Percentiles rank a stretch among this genome's conserved stretches.
Evolutionary conservation across 2,113 vertebrate genomes (phyloP).

Genomic region (Ibidorhyncha struthersii): DNA sequence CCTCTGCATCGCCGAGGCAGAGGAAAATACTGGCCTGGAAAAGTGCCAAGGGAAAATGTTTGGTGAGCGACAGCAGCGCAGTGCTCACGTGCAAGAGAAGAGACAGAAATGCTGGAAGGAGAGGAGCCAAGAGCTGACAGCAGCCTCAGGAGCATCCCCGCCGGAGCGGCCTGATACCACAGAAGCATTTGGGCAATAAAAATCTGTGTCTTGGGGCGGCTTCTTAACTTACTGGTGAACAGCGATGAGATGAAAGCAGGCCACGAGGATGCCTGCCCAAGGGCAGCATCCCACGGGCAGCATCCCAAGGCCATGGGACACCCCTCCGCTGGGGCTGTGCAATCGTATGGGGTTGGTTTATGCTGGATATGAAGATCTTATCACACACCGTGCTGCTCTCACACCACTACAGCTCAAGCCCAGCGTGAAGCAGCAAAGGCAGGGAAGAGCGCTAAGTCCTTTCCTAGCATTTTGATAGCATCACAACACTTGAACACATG

Average conservation of each 20-base stretch:
- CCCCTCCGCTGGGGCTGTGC: accelerated
- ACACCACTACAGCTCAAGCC: too few relatives aligned
- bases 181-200: not conserved
- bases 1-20: accelerated
- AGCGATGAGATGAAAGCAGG: not conserved
- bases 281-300: not conserved
- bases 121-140: not conserved
- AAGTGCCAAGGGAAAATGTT: not conserved
- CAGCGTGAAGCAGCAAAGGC: too few relatives aligned
- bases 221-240: not conserved
- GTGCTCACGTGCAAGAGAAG: not conserved
- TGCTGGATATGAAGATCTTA: accelerated
- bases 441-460: not conserved
- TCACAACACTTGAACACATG: not conserved
- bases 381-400: accelerated
- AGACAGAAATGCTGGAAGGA: not conserved
- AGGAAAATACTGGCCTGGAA: not conserved
- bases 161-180: accelerated
- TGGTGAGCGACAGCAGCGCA: accelerated
- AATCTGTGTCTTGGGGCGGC: not conserved
- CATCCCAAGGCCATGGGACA: not conserved
- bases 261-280: not conserved
- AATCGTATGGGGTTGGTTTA: accelerated
- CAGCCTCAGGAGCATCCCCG: accelerated
- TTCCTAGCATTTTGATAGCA: not conserved